Base-by-base conservation (phyloP, 2,797 vertebrate genomes). In the Darevskia mixta region DNA sequence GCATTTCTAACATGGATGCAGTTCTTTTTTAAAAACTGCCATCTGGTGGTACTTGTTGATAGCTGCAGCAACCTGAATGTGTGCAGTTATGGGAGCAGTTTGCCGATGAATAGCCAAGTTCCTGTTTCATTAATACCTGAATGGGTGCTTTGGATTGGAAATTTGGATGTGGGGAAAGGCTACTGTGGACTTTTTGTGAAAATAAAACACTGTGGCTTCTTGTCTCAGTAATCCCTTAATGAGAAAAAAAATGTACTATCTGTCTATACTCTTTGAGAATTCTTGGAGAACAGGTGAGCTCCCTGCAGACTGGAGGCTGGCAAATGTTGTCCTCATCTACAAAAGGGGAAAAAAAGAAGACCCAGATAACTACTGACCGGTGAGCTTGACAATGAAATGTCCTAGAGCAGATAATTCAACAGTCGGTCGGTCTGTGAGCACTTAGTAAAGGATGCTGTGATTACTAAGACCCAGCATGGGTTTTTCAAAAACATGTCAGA, bases 21-120 rank as follows among this genome's bases (percentile, higher is more conserved):
- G 61, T 82, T 58, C 17, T 18, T 23, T 20, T 78, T 9, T 78
- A 41, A 76, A 84, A 84, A 85, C 55, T 86, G 58, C 27, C 58
- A 85, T 45, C 79, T 86, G 61, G 41, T 86, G 61, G 83, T 77
- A 55, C 2, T 69, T 58, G 8, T 82, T 86, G 25, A 5, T 81
- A 38, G 20, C 61, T 85, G 79, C 78, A 75, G 23, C 72, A 69
- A 66, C 45, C 25, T 27, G 32, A 38, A 49, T 76, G 29, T 69
- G 17, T 7, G 20, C 27, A 32, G 25, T 79, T 87, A 71, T 85
- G 23, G 69, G 77, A 80, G 20, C 58, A 9, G 25, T 25, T 83
- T 80, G 77, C 32, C 17, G 78, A 29, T 20, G 11, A 15, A 13
- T 49, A 35, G 3, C 7, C 10, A 38, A 72, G 79, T n/a, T 25